Evolutionary conservation across 92 coral and sea anemone genomes (phyloP), one percentile per base, ranked within the genome.

Genomic region (Meandrina meandrites): DNA sequence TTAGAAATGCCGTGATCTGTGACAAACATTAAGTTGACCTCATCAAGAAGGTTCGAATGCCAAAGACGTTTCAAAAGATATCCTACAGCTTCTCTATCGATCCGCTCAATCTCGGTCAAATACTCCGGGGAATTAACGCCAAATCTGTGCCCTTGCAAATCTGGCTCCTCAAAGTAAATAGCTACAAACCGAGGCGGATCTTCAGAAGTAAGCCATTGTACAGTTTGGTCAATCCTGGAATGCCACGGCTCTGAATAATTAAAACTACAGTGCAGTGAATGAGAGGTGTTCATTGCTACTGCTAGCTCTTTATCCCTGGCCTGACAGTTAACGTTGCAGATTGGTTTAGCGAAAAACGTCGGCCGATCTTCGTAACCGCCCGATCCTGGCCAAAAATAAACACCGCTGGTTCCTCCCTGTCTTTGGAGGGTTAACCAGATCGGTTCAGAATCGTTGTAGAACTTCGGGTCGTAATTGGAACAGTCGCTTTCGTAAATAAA

Each of bases 1-100:
- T 93, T 92, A 9, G 89, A 86, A 91, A 95, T 86, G 36, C 98
- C 94, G 36, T 95, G 98, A 84, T 95, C 98, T 9, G 96, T 92
- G 5, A 94, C 93, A 68, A 92, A 6, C 30, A 95, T 76, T n/a
- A 95, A 45, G 78, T 95, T 95, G 50, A 92, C 86, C 64, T 93
- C 91, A 81, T 93, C 95, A 35, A 93, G 60, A 75, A 95, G 71
- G 40, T 88, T 79, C 9, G 88, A 71, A 71, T 71, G 45, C 47
- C 24, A 1, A 37, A 87, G 36, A 53, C 84, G 76, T 45, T 87
- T 57, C 19, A 87, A 28, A 40, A 87, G 81, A 75, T 73, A 87
- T 8, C 90, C 90, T 1, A 73, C 86, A 28, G 54, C 86, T 22
- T 81, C 40, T 4, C 70, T 45, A 31, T 87, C 90, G 22, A 75